Base-by-base conservation (phyloP, 2,888 invertebrate genomes). In the Yponomeuta evonymella region DNA sequence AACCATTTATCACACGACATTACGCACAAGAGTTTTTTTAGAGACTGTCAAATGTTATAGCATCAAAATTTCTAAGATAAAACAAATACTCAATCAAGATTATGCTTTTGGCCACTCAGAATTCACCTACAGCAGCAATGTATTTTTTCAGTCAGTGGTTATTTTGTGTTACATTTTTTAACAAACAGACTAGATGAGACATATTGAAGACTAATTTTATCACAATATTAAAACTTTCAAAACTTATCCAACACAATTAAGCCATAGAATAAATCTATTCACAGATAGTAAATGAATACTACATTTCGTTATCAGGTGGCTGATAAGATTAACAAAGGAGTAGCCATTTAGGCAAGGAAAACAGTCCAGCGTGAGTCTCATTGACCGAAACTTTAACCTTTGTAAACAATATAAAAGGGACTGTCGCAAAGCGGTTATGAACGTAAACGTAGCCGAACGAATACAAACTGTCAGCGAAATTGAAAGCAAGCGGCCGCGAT, bases 281-380 rank as follows among this genome's bases (percentile, higher is more conserved):
- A 67, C 33, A 67, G 67, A 65, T 67, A 67, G 48, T 67, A 48
- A 67, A 67, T 36, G 67, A 2, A 36, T 48, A 67, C 30, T 67
- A 67, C 48, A 15, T 58, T 12, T 67, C 36, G 48, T 36, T 67
- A 67, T 36, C 67, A 33, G 67, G 12, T 15, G 6, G 15, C 36
- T 36, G 67, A 67, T 67, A 67, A 67, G 67, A 67, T 67, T 33
- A 67, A 67, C 48, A 36, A 48, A 48, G 48, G 10, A 43, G 43
- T 67, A 67, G 67, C 15, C 67, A 36, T 29, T 33, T 65, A 65
- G 15, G 51, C 12, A 15, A 29, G 65, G 65, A 65, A 12, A 65
- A 65, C 33, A 65, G 11, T 29, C 65, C 30, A 9, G 65, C 11
- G 65, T 29, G 65, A 29, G 30, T 9, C 33, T 9, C 65, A 29